These are phyloP conservation scores for Tamias sibiricus DNA, from an alignment of 2,113 vertebrate species.

Conservation along the genomic window DNA sequence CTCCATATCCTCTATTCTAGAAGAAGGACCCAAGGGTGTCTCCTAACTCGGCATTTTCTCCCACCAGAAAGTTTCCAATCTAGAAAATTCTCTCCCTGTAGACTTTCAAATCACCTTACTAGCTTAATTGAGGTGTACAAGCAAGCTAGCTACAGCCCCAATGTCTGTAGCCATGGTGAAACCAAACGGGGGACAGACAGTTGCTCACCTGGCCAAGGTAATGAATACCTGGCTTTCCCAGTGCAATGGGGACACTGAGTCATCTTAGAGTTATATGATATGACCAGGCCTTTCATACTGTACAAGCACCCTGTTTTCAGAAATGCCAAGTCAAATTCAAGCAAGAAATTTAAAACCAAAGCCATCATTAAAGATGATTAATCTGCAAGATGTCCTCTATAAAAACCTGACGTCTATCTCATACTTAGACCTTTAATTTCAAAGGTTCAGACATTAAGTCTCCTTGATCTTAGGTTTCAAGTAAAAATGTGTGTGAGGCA, in stretches of 20 bases:
- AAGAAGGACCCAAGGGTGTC: not conserved
- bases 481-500: conserved; percentile 7
- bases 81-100: not conserved
- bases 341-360: conserved; percentile 58
- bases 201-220: not conserved
- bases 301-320: not conserved
- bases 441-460: conserved; percentile 33
- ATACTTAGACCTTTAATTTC: conserved; percentile 40
- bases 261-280: not conserved
- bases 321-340: not conserved
- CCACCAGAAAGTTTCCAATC: not conserved
- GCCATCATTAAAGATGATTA: conserved; percentile 45
- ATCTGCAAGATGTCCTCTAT: conserved; percentile 32
- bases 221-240: not conserved
- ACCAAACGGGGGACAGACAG: not conserved
- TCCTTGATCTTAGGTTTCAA: conserved; percentile 44
- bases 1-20: not conserved
- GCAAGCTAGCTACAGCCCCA: not conserved
- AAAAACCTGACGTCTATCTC: conserved; percentile 11
- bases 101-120: not conserved
- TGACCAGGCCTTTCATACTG: conserved; percentile 23
- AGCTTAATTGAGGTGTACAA: not conserved
- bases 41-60: not conserved
- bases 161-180: not conserved
- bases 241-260: not conserved